Percentiles rank a stretch among this genome's conserved stretches.
phyloP scores from a whole-genome alignment of 2,888 invertebrate genomes.

The Emesis castigata region DNA sequence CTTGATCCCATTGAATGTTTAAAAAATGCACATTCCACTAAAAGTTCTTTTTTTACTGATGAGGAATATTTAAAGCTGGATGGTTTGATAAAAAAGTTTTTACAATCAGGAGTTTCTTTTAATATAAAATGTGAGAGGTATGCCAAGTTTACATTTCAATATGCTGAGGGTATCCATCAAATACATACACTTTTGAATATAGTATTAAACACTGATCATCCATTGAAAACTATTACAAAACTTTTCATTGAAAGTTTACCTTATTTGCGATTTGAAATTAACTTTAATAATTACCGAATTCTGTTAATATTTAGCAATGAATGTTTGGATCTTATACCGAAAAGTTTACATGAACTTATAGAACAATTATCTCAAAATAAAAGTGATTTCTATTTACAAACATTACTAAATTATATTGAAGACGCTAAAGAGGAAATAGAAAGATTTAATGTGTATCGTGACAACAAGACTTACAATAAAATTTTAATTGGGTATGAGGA shows the following conservation, averaged over 20 bases:
- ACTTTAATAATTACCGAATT: not conserved
- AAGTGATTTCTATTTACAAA: not conserved
- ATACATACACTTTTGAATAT: not conserved
- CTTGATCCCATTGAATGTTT: not conserved
- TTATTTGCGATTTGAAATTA: not conserved
- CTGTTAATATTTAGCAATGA: not conserved
- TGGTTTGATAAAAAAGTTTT: not conserved
- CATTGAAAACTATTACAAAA: not conserved
- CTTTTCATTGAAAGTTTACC: not conserved
- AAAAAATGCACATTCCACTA: not conserved
- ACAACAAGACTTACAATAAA: slow-evolving; percentile 8
- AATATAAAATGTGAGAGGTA: not conserved
- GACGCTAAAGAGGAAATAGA: not conserved
- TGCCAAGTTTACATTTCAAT: not conserved
- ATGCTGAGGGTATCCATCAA: not conserved
- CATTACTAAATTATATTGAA: slow-evolving; percentile 1
- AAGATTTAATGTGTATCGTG: not conserved
- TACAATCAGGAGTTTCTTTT: not conserved
- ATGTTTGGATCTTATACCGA: not conserved
- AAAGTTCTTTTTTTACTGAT: not conserved
- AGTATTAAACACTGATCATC: not conserved
- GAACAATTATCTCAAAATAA: not conserved
- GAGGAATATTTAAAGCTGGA: not conserved
- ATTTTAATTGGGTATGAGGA: slow-evolving; percentile 13
- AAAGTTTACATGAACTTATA: not conserved